Base-by-base conservation (phyloP, 35 echinoderm and acorn worm genomes). In the Ptychodera flava region DNA sequence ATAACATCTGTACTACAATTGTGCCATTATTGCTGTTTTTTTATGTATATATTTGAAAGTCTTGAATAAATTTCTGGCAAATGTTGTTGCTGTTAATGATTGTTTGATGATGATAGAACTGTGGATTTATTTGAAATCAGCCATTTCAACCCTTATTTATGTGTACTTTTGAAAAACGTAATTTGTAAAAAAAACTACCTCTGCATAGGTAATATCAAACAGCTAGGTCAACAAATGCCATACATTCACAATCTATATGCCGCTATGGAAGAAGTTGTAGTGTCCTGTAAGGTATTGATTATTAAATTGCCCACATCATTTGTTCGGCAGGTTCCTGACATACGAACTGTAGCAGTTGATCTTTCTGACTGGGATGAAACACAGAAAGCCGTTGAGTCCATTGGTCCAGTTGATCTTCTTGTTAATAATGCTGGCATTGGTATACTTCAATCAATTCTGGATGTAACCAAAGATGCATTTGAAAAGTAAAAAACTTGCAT, bases 371-470 rank as follows among this genome's bases (percentile, higher is more conserved):
- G 87, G 88, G 87, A 97, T 10, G 84, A 82, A 10, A 94, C 95
- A 1, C 75, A 94, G 80, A 83, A 84, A 35, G 84, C 82, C 0
- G 77, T 97, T 28, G 82, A 90, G 29, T 28, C 34, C 33, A 38
- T 93, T 36, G 89, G 92, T 30, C 79, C 92, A 0, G 77, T 97
- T 34, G 89, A 97, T 33, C 85, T 97, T 28, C 87, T 97, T 15
- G 95, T 97, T 29, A 97, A 97, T 38, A 97, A 93, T 90, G 95
- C 95, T 37, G 95, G 86, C 10, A 78, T 94, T 28, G 76, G 83
- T 28, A 85, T 30, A 33, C 31, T 80, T 22, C 36, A 93, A 80
- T 30, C 87, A 33, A 93, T 93, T 37, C 37, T 97, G 1, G 95
- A 97, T 28, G 87, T 97, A 0, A 88, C 92, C 1, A 34, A 80